Conservation (phyloP, 2,797 vertebrate genomes). For the Thamnophis elegans region DNA sequence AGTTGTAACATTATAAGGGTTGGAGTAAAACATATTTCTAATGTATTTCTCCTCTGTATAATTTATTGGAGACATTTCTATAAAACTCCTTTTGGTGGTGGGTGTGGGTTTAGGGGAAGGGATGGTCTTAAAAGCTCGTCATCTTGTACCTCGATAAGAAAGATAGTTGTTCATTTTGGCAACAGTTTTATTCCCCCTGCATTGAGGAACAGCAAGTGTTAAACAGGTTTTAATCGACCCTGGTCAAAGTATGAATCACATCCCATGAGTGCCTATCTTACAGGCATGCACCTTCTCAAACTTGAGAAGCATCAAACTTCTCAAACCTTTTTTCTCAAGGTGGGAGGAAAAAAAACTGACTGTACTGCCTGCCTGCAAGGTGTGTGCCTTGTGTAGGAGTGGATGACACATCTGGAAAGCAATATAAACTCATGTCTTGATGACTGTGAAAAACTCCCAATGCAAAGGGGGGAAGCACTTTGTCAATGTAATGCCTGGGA, state of each 20-base stretch:
- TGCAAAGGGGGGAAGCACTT: background rate
- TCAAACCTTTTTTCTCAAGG: background rate
- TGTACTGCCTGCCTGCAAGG: no score
- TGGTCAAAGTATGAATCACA: background rate
- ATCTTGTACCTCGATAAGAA: background rate
- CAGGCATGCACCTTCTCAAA: background rate
- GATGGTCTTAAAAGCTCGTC: background rate
- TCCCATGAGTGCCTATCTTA: background rate
- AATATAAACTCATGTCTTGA: background rate
- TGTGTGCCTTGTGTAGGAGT: background rate
- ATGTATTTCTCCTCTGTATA: background rate
- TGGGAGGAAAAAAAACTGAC: background rate
- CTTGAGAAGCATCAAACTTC: background rate
- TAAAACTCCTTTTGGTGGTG: background rate
- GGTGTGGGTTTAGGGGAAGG: background rate
- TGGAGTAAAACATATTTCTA: background rate
- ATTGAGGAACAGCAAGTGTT: background rate
- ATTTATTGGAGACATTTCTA: background rate
- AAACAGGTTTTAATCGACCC: background rate
- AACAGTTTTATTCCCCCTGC: background rate
- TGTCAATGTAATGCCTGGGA: background rate
- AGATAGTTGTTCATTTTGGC: background rate
- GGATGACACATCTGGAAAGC: background rate
- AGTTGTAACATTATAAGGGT: background rate
- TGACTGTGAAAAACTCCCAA: background rate